These are phyloP conservation scores for Chondrilla cf. caribensis DNA, from an alignment of 37 sponge, comb jelly and placozoan species.

Conservation along the genomic window DNA sequence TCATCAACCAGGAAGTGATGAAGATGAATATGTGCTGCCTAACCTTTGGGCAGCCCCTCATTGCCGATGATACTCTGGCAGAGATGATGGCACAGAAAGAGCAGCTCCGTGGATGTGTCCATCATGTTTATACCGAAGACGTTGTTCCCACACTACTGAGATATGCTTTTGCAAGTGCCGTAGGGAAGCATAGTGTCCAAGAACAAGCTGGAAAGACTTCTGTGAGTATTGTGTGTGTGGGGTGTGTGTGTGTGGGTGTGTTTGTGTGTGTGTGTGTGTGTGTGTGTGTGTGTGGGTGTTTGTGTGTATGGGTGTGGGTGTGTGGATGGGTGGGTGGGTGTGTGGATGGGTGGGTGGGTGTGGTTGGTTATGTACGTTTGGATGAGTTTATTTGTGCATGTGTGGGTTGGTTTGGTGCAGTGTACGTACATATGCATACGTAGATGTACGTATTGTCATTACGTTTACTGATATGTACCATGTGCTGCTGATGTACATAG, in stretches of 20 bases:
- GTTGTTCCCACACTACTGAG: conserved; percentile 24
- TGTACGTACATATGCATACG: not conserved
- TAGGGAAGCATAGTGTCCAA: not conserved
- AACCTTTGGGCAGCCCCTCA: conserved; percentile 46
- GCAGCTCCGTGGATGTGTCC: not conserved
- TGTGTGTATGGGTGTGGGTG: conserved; percentile 1
- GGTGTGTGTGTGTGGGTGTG: conserved; percentile 11
- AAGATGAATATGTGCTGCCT: not conserved
- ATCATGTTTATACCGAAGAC: conserved; percentile 18
- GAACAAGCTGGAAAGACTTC: too few species aligned
- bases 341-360: not conserved
- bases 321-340: not conserved
- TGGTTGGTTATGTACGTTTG: not conserved
- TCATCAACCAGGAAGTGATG: not conserved
- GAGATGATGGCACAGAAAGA: not conserved
- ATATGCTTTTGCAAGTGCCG: not conserved
- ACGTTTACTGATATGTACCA: too few species aligned
- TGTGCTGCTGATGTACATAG: too few species aligned
- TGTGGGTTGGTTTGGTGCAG: not conserved
- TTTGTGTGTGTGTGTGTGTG: conserved; percentile 7
- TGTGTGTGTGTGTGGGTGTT: conserved; percentile 15
- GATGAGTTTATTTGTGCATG: not conserved
- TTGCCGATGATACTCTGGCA: not conserved
- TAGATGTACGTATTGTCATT: too few species aligned
- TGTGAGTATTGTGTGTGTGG: not conserved